Evolutionary conservation across 2,888 invertebrate genomes (phyloP).

Genomic region (Calephelis perditalis): DNA sequence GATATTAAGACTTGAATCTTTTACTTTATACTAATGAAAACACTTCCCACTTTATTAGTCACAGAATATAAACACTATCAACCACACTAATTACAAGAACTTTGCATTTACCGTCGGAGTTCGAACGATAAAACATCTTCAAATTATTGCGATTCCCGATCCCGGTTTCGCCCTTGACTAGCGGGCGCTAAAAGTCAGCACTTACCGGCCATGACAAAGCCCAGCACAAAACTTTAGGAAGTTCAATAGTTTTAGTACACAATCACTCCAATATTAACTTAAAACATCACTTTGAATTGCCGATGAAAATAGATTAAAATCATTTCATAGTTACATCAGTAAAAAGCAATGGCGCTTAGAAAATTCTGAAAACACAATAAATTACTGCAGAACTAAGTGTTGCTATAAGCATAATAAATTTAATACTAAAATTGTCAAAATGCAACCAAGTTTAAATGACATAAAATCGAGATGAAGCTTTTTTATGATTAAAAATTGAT

Average conservation of each 20-base stretch:
- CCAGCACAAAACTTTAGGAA: conserved; percentile 77
- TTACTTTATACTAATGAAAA: conserved; percentile 58
- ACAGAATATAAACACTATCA: conserved; percentile 69
- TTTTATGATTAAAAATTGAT: conserved; percentile 9
- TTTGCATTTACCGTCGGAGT: conserved; percentile 79
- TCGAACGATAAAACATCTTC: conserved; percentile 80
- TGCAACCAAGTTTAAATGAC: not conserved
- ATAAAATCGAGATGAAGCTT: not conserved
- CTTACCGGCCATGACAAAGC: conserved; percentile 90
- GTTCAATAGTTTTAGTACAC: conserved; percentile 74
- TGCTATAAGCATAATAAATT: conserved; percentile 43
- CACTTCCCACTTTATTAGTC: conserved; percentile 58
- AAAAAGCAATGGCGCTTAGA: conserved; percentile 78
- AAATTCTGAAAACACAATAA: conserved; percentile 74
- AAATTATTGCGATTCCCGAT: conserved; percentile 75
- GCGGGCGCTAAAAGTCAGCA: conserved; percentile 79
- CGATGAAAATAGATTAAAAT: conserved; percentile 79
- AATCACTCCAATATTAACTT: conserved; percentile 71
- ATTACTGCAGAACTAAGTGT: conserved; percentile 68
- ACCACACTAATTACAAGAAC: conserved; percentile 75
- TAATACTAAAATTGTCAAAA: conserved; percentile 25
- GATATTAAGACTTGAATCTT: conserved; percentile 58
- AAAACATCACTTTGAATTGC: conserved; percentile 77
- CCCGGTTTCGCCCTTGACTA: conserved; percentile 78
- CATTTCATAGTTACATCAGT: conserved; percentile 78